Evolutionary conservation across 92 coral and sea anemone species (phyloP), one percentile per base, ranked within the genome.

Genomic region (Metridium senile): DNA sequence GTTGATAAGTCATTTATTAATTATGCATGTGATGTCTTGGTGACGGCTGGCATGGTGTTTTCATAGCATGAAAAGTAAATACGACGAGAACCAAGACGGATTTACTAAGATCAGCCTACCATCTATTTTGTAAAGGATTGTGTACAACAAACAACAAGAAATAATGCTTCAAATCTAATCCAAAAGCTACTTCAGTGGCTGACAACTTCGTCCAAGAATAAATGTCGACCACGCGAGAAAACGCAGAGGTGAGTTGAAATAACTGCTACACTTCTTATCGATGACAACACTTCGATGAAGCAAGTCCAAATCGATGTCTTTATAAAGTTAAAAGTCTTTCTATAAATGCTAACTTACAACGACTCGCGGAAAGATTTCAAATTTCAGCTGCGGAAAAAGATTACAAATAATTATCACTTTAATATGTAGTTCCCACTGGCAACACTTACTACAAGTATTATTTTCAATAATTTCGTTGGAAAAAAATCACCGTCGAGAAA

Each of bases 1-100:
- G 69, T 74, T 66, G 66, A 74, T 69, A 68, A 82, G 93, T 79
- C 89, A 92, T 79, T 89, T 86, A 92, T 92, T 82, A 92, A 92
- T 89, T 62, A 92, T 92, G 68, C 82, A 92, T 47, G 18, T 72
- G 47, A 86, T 82, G 46, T 85, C 91, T 71, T 69, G 91, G 91
- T 49, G 79, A 91, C 93, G 86, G 74, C 78, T 33, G 68, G 54
- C 53, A 58, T 73, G 6, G 52, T 73, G 57, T 30, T 54, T 73
- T 34, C 59, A 62, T 32, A 72, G 52, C 4, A 45, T 25, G 78
- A 73, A 73, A 73, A 73, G 78, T 73, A 73, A 73, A 73, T 73
- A 73, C 27, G 32, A 75, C 80, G 22, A 26, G 58, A 79, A 70
- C 66, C 58, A 79, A 79, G 75, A 57, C 76, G 76, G 84, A 79